Evolutionary conservation across 2,888 invertebrate genomes (phyloP).

Genomic region (Dendrolimus houi): DNA sequence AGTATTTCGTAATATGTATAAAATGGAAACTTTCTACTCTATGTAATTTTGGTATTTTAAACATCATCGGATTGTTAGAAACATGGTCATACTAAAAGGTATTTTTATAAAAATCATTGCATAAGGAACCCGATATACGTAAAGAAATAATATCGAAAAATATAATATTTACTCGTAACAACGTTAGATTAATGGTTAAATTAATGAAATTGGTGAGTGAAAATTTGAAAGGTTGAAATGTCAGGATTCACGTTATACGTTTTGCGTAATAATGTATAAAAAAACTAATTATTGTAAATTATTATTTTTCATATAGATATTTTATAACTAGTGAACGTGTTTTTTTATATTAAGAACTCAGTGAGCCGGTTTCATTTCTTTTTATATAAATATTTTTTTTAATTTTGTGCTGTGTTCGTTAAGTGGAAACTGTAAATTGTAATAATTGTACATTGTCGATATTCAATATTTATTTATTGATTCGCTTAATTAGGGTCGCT

Average conservation of each 20-base stretch:
- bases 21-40: too few relatives aligned
- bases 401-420: slow-evolving; percentile 74
- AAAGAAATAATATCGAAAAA: slow-evolving; percentile 56
- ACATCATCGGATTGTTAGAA: too few relatives aligned
- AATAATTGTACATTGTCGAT: slow-evolving; percentile 73
- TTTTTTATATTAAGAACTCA: slow-evolving; percentile 52
- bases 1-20: slow-evolving; percentile 28
- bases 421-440: slow-evolving; percentile 69
- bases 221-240: slow-evolving; percentile 39
- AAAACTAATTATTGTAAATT: slow-evolving; percentile 66
- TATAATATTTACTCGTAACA: slow-evolving; percentile 61
- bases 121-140: slow-evolving; percentile 72
- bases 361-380: slow-evolving; percentile 58
- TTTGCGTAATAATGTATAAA: slow-evolving; percentile 54
- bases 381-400: slow-evolving; percentile 41
- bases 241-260: slow-evolving; percentile 71
- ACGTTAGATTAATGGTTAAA: slow-evolving; percentile 55
- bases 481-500: slow-evolving; percentile 63
- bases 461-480: slow-evolving; percentile 74
- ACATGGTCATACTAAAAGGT: slow-evolving; percentile 12
- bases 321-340: slow-evolving; percentile 63
- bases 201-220: slow-evolving; percentile 36
- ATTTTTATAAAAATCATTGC: slow-evolving; percentile 73
- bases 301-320: slow-evolving; percentile 64
- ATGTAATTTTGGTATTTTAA: too few relatives aligned